Evolutionary conservation across 2,113 vertebrate genomes (phyloP).

Genomic region (Brienomyrus brachyistius): DNA sequence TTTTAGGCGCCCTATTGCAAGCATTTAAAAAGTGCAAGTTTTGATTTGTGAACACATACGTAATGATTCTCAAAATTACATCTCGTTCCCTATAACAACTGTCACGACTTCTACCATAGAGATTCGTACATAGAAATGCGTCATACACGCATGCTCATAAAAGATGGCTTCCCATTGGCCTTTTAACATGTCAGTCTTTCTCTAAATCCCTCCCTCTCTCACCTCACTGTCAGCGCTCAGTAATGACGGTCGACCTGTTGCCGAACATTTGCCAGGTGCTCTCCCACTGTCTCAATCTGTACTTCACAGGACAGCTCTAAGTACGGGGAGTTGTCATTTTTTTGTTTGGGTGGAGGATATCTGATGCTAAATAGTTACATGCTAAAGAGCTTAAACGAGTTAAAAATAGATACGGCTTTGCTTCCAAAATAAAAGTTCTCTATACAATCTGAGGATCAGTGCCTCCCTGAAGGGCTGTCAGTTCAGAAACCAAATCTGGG

Average conservation of each 20-base stretch:
- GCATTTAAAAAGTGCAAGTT: background rate
- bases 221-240: background rate
- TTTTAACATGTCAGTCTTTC: background rate
- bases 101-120: background rate
- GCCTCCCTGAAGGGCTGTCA: conserved; percentile 26
- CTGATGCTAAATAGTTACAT: conserved; percentile 25
- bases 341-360: conserved; percentile 12
- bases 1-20: background rate
- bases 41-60: background rate
- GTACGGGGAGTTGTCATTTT: background rate
- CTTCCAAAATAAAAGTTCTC: conserved; percentile 26
- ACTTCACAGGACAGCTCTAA: conserved; percentile 16
- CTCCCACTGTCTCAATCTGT: background rate
- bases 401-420: conserved; percentile 29
- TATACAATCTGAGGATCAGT: conserved; percentile 26
- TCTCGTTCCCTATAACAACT: background rate
- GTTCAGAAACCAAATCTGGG: conserved; percentile 20
- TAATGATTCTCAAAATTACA: background rate
- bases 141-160: background rate
- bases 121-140: background rate
- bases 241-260: background rate
- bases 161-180: background rate
- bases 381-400: conserved; percentile 25
- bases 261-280: background rate
- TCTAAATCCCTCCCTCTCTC: background rate